Conservation (phyloP, 2,888 invertebrate species). For the Poecilobothrus nobilitatus region DNA sequence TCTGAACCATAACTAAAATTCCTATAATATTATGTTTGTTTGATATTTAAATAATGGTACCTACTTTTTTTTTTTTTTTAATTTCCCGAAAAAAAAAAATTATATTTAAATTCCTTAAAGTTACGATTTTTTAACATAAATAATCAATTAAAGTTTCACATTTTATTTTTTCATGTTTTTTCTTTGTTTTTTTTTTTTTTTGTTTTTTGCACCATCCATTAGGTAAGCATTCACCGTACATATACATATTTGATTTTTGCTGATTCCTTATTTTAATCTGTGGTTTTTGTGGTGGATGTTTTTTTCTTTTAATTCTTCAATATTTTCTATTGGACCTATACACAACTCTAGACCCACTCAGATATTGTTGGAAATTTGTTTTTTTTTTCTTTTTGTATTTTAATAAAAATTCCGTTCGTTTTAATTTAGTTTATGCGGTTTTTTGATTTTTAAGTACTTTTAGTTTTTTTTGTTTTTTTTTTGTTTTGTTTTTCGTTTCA, state of each 20-base stretch:
- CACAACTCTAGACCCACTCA: too few species aligned
- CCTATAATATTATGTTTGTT: neutral
- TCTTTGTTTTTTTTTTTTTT: too few species aligned
- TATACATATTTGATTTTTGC: neutral
- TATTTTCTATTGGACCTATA: too few species aligned
- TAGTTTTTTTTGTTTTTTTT: too few species aligned
- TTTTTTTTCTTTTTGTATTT: neutral
- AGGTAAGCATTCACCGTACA: neutral
- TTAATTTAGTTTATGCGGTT: conserved; percentile 4
- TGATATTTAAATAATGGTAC: too few species aligned
- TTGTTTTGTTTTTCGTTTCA: neutral
- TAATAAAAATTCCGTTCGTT: conserved; percentile 6
- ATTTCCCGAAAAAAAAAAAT: too few species aligned
- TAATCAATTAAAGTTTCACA: neutral
- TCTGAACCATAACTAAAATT: neutral
- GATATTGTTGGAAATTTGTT: too few species aligned
- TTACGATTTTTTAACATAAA: conserved; percentile 5
- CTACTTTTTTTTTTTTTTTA: too few species aligned
- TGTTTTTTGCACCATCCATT: neutral
- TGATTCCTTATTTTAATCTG: neutral
- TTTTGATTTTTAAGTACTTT: neutral
- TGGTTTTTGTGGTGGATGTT: neutral
- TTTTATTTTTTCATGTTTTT: too few species aligned
- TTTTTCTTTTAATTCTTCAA: neutral
- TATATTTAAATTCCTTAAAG: neutral